Evolutionary conservation across 2,797 vertebrate genomes (phyloP).

Genomic region (Pseudochirops corinnae): DNA sequence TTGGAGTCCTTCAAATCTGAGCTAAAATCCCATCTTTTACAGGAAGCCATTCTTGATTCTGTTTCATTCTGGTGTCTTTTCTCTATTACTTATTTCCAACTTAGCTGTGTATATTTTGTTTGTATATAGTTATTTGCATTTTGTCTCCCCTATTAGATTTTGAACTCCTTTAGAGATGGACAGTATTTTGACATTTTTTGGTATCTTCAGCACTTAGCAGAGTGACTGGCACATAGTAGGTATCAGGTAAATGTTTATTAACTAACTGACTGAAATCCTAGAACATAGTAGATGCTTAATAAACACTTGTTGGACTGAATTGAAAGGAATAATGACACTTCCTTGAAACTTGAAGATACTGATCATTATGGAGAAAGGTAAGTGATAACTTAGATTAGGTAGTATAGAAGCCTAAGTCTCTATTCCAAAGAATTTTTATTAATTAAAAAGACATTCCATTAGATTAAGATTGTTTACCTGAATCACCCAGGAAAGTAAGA

Average conservation of each 20-base stretch:
- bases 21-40: no score
- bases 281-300: not conserved
- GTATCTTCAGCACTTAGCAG: no score
- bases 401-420: not conserved
- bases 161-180: no score
- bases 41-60: no score
- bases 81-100: no score
- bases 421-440: not conserved
- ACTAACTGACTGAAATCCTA: not conserved
- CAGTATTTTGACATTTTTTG: no score
- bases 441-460: not conserved
- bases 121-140: no score
- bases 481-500: not conserved
- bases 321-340: not conserved
- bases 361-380: not conserved
- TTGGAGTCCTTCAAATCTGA: not conserved
- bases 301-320: not conserved
- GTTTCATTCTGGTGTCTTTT: no score
- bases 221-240: no score
- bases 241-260: no score
- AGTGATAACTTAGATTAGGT: not conserved
- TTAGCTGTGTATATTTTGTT: no score
- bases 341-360: not conserved
- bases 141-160: no score
- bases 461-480: not conserved